A percentile compares a stretch with the other conserved stretches of the same genome.
Evolutionary conservation across 1,140 invertebrate species (phyloP).

Genomic region (Hylaeus anthracinus): DNA sequence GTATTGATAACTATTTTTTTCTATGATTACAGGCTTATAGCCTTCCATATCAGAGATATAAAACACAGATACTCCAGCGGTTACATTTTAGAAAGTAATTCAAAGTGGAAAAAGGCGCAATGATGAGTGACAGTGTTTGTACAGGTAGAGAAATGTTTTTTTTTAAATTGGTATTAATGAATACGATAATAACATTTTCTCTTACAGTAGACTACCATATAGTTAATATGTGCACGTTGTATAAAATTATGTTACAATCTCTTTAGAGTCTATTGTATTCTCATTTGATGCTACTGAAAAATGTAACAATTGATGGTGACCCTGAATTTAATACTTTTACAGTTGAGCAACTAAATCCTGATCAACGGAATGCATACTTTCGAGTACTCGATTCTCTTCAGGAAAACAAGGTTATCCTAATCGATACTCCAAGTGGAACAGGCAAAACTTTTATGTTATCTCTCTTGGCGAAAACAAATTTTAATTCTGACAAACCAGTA

Average conservation of each 20-base stretch:
- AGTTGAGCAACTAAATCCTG: background rate
- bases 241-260: too few relatives aligned
- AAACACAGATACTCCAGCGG: background rate
- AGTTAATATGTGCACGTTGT: too few relatives aligned
- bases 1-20: background rate
- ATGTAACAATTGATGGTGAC: background rate
- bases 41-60: background rate
- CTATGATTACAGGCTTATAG: background rate
- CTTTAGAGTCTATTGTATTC: background rate
- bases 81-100: background rate
- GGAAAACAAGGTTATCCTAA: background rate
- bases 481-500: accelerated
- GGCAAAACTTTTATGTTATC: slow-evolving; percentile 25
- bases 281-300: background rate
- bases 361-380: background rate
- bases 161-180: background rate
- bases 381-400: background rate
- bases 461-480: accelerated
- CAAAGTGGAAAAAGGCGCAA: background rate
- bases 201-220: too few relatives aligned
- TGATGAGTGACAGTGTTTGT: background rate
- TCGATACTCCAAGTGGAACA: slow-evolving; percentile 1
- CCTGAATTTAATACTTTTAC: too few relatives aligned
- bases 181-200: background rate
- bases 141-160: background rate